Conservation (phyloP, 2,113 vertebrate species). For the Tupaia tana region DNA sequence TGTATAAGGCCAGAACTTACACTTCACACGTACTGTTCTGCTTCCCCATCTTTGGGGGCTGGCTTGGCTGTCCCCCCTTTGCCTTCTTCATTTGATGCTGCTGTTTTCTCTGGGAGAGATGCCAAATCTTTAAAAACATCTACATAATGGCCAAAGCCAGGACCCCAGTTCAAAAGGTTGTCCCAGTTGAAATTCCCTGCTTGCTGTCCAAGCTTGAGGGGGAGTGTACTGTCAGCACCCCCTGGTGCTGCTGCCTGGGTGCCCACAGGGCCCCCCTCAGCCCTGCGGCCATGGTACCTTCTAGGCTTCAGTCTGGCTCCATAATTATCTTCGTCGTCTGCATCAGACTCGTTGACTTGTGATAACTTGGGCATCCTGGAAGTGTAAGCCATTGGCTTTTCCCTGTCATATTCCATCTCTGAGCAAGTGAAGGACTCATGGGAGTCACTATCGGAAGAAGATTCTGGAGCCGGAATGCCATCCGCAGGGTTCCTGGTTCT, state of each 20-base stretch:
- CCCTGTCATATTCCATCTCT: slow-evolving; percentile 98
- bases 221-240: slow-evolving; percentile 89
- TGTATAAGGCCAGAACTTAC: slow-evolving; percentile 71
- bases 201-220: slow-evolving; percentile 92
- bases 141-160: slow-evolving; percentile 97
- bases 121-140: slow-evolving; percentile 99
- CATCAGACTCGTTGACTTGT: slow-evolving; percentile 98
- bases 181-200: slow-evolving; percentile 97
- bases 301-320: slow-evolving; percentile 93
- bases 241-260: slow-evolving; percentile 74
- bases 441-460: slow-evolving; percentile 98
- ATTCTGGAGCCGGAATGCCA: slow-evolving; percentile 95
- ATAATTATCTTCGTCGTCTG: slow-evolving; percentile 96
- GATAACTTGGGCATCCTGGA: slow-evolving; percentile 97
- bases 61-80: slow-evolving; percentile 91
- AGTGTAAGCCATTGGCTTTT: slow-evolving; percentile 92
- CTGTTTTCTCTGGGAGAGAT: slow-evolving; percentile 93
- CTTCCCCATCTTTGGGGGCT: slow-evolving; percentile 93
- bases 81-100: slow-evolving; percentile 90
- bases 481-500: slow-evolving; percentile 96
- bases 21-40: slow-evolving; percentile 96
- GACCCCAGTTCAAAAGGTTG: slow-evolving; percentile 98
- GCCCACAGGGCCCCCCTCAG: slow-evolving; percentile 90
- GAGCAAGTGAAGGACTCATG: slow-evolving; percentile 99
- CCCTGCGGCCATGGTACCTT: slow-evolving; percentile 94